A percentile compares a stretch with the other conserved stretches of the same genome.
phyloP scores from a whole-genome alignment of 2,888 invertebrate genomes.

The Fragum sueziense region DNA sequence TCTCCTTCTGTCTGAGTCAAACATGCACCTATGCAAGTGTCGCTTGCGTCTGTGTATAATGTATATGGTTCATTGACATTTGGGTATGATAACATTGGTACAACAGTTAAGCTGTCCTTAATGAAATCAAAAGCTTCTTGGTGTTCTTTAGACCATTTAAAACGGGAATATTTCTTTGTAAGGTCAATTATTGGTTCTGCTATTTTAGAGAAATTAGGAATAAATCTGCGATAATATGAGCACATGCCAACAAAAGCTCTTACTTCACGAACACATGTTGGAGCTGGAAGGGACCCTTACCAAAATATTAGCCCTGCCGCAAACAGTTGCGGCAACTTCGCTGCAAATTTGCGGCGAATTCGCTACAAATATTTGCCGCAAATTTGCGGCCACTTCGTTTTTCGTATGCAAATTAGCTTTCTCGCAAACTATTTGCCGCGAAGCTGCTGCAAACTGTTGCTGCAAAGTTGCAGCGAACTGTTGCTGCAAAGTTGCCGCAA shows the following conservation, averaged over 20 bases:
- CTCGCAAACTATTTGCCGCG: too few species aligned
- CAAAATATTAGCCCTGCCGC: too few species aligned
- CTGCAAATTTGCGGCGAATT: too few species aligned
- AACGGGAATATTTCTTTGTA: constrained; percentile 42
- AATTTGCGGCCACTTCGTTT: too few species aligned
- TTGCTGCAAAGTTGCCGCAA: too few species aligned
- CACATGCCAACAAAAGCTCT: constrained; percentile 42
- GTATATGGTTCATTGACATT: constrained; percentile 37
- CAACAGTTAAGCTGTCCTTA: constrained; percentile 34
- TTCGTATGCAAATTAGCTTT: too few species aligned
- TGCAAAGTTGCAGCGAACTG: too few species aligned
- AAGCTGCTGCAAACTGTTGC: too few species aligned
- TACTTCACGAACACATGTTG: constrained; percentile 29
- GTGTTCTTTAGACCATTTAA: constrained; percentile 40
- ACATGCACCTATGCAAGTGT: constrained; percentile 19
- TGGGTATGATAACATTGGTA: constrained; percentile 34
- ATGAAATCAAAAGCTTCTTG: constrained; percentile 28
- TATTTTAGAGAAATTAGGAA: constrained; percentile 43
- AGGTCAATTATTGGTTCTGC: constrained; percentile 44
- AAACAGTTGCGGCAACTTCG: too few species aligned
- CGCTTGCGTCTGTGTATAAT: constrained; percentile 40
- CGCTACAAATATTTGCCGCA: too few species aligned
- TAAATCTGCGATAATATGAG: constrained; percentile 41
- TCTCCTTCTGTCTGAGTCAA: constrained; percentile 22
- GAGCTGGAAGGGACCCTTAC: constrained; percentile 28